Evolutionary conservation across 1,140 invertebrate species (phyloP), one percentile per base, ranked within the genome.

Genomic region (Tachypleus tridentatus): DNA sequence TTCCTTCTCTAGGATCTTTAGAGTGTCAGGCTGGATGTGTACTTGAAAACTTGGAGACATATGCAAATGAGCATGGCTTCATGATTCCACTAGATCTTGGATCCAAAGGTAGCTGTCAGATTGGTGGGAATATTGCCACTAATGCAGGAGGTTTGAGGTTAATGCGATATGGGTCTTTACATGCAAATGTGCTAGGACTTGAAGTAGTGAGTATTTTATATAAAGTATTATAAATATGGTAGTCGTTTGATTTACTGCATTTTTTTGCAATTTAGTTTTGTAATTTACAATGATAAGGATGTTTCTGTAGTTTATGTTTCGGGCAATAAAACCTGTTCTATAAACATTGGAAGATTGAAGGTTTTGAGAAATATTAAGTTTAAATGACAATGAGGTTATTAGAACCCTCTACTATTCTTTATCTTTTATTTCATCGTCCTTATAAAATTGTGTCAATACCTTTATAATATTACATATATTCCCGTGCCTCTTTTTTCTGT

Each of bases 81-180:
- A 93, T 93, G 77, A 93, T 98, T 83, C 97, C 97, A 0, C 74
- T 98, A 52, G 97, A 99, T 80, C 80, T 99, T 63, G 96, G 95
- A 0, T 92, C 96, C 0, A 98, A 98, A 79, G 95, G 95, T 29
- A 90, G 87, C 62, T 99, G 97, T 75, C 88, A 97, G 57, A 97
- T 99, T 73, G 97, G 97, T 4, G 97, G 97, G 63, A 98, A 97
- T 79, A 80, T 98, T 10, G 87, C 95, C 9, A 98, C 97, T 8
- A 98, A 98, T 80, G 96, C 96, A 10, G 95, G 94, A 47, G 96
- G 96, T 3, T 76, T 98, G 11, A 79, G 96, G 58, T 79, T 98
- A 7, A 76, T 99, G 29, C 82, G 94, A 67, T 99, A 98, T 77
- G 97, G 97, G 50, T 97, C 93, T 75, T 79, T 99, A 3, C 94